A percentile compares a stretch with the other conserved stretches of the same genome.
Conservation (phyloP, 2,888 invertebrate species). For the Drosophila antonietae region DNA sequence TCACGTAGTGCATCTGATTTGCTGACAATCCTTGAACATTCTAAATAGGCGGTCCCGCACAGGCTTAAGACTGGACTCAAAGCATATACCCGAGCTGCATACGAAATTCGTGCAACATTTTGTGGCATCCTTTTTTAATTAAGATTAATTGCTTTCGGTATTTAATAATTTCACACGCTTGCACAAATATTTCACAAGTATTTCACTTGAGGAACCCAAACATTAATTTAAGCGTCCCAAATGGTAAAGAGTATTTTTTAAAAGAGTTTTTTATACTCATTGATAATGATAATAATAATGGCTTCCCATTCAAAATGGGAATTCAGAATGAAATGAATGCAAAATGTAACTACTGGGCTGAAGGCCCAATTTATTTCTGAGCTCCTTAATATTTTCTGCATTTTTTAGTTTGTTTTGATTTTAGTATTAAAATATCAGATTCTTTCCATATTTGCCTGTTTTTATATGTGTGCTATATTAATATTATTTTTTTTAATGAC, state of each 20-base stretch:
- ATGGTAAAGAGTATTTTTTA: not conserved
- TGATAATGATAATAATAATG: not conserved
- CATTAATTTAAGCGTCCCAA: not conserved
- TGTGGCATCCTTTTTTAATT: slow-evolving; percentile 58
- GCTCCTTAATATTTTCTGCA: too few relatives aligned
- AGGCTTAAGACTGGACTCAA: slow-evolving; percentile 50
- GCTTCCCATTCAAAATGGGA: not conserved
- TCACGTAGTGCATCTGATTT: slow-evolving; percentile 83
- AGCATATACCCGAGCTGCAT: slow-evolving; percentile 56
- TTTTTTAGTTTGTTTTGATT: too few relatives aligned
- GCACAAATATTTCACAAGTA: slow-evolving; percentile 21
- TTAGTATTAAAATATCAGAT: too few relatives aligned
- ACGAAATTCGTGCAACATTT: slow-evolving; percentile 43
- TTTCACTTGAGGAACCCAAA: not conserved
- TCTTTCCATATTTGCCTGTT: too few relatives aligned
- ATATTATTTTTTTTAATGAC: too few relatives aligned
- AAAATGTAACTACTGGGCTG: not conserved
- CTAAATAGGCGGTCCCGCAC: slow-evolving; percentile 50
- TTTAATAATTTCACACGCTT: slow-evolving; percentile 26
- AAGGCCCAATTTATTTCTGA: too few relatives aligned
- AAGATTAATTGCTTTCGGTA: slow-evolving; percentile 69
- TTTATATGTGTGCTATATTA: too few relatives aligned
- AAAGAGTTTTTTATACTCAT: not conserved
- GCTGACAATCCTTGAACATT: slow-evolving; percentile 73
- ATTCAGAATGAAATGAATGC: not conserved